These are phyloP conservation scores for Drosophila anceps DNA, from an alignment of 2,888 invertebrate genomes.

Conservation along the genomic window DNA sequence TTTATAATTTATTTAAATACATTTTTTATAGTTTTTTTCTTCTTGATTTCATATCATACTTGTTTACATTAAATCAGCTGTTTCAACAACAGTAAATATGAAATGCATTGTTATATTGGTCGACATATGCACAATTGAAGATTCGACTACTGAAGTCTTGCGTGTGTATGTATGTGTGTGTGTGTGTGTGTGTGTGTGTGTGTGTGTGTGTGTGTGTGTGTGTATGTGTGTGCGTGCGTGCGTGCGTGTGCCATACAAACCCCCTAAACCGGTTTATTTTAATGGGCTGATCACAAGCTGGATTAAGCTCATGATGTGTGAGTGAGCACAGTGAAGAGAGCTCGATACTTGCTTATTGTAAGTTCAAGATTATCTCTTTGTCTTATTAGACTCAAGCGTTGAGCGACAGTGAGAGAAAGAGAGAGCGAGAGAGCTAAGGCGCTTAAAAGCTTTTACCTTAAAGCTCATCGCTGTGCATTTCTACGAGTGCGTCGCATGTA, in stretches of 20 bases:
- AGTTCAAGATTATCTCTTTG: conserved; percentile 37
- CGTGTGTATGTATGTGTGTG: background rate
- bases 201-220: background rate
- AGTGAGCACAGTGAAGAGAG: conserved; percentile 12
- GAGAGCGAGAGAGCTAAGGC: background rate
- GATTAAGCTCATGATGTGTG: conserved; percentile 11
- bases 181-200: too few species aligned
- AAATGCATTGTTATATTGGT: conserved; percentile 9
- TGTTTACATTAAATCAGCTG: background rate
- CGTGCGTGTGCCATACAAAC: conserved; percentile 7
- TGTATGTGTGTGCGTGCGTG: background rate
- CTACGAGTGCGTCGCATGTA: conserved; percentile 26
- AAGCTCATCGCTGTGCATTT: conserved; percentile 37
- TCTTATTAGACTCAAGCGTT: conserved; percentile 26
- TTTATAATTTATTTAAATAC: background rate
- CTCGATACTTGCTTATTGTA: conserved; percentile 18
- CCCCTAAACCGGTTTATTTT: conserved; percentile 40
- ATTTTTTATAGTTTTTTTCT: background rate
- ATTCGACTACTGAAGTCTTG: background rate
- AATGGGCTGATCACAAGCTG: conserved; percentile 29
- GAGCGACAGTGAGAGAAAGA: background rate
- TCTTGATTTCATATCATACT: background rate
- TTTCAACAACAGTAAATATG: background rate
- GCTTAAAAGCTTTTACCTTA: conserved; percentile 42
- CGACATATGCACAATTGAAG: conserved; percentile 23